A percentile compares a stretch with the other conserved stretches of the same genome.
These are phyloP conservation scores for Tricholaema leucomelas DNA, from an alignment of 2,113 vertebrate species.

Conservation along the genomic window DNA sequence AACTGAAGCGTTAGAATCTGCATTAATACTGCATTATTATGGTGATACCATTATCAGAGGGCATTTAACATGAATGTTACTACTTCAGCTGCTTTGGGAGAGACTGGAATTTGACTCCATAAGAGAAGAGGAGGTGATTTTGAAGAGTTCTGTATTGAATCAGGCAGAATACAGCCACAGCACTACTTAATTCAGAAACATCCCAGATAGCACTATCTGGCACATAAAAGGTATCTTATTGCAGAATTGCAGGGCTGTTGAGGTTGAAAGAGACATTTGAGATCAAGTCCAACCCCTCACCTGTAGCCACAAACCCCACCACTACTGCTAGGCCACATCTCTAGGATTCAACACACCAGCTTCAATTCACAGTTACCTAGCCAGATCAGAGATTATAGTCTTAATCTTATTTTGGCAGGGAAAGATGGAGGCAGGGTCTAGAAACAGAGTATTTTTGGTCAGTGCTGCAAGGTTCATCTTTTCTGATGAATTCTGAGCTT, in stretches of 20 bases:
- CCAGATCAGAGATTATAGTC: neutral
- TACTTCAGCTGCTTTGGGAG: neutral
- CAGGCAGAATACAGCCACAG: neutral
- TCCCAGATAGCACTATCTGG: neutral
- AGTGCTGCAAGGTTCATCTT: neutral
- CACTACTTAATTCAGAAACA: neutral
- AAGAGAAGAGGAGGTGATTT: neutral
- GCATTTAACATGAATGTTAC: neutral
- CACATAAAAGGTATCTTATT: too few species aligned
- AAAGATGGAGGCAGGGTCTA: neutral
- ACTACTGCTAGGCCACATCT: too few species aligned
- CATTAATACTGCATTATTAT: accelerated
- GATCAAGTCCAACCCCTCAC: too few species aligned
- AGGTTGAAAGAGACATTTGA: too few species aligned
- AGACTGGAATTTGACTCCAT: neutral
- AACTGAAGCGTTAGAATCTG: neutral
- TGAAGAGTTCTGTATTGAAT: neutral
- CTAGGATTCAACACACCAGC: neutral
- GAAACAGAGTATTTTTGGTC: neutral
- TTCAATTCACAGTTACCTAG: neutral
- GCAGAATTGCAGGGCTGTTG: too few species aligned
- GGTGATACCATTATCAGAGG: neutral
- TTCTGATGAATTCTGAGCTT: neutral
- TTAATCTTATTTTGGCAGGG: neutral
- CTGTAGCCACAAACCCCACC: too few species aligned